phyloP scores from a whole-genome alignment of 2,113 vertebrate genomes.

The Calypte anna region DNA sequence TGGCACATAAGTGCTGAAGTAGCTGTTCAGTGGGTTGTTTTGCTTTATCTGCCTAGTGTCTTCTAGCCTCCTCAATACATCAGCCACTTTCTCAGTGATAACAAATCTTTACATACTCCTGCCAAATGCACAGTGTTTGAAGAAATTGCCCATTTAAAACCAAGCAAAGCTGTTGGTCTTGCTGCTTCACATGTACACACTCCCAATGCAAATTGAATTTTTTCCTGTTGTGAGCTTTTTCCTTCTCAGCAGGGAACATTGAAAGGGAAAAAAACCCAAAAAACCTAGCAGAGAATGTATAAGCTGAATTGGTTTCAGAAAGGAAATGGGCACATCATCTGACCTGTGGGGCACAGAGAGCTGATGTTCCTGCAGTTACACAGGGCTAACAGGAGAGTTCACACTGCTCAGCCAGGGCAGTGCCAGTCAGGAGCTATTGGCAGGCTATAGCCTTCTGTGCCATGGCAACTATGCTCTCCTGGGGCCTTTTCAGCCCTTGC shows the following conservation, averaged over 20 bases:
- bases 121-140: neutral
- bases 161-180: neutral
- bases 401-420: neutral
- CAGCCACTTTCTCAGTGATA: neutral
- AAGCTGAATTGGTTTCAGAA: neutral
- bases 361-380: neutral
- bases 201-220: neutral
- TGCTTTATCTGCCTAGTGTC: neutral
- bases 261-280: neutral
- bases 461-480: neutral
- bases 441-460: neutral
- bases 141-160: neutral
- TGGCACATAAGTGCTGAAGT: neutral
- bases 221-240: neutral
- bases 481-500: neutral
- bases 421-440: neutral
- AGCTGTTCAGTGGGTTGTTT: neutral
- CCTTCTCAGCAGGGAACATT: neutral
- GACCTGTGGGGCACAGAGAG: neutral
- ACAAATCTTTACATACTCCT: neutral
- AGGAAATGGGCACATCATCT: neutral
- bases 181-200: neutral
- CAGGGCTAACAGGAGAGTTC: neutral
- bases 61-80: neutral
- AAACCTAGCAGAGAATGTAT: neutral